Percentiles rank a stretch among this genome's conserved stretches.
phyloP scores from a whole-genome alignment of 2,888 invertebrate species.

The Dryobota labecula region DNA sequence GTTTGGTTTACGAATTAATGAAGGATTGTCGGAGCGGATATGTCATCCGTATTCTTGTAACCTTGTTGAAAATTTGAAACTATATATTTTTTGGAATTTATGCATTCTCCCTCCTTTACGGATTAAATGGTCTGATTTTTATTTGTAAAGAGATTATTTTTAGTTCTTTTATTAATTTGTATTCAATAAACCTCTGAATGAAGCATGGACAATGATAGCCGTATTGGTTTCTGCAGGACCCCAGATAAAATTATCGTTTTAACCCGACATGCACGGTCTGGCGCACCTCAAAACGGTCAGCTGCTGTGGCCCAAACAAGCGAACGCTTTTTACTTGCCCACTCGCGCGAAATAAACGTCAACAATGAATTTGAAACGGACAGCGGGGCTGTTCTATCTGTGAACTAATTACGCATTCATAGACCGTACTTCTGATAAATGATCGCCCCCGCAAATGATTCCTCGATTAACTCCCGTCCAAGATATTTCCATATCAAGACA shows the following conservation, averaged over 20 bases:
- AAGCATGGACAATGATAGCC: constrained; percentile 69
- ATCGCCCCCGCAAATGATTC: constrained; percentile 88
- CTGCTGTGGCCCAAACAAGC: constrained; percentile 80
- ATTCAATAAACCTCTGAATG: constrained; percentile 38
- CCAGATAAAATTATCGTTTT: constrained; percentile 86
- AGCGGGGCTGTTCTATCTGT: constrained; percentile 73
- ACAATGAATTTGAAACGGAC: constrained; percentile 75
- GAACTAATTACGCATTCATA: constrained; percentile 86
- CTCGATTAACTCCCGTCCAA: constrained; percentile 86
- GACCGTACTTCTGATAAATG: constrained; percentile 85
- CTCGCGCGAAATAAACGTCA: constrained; percentile 85
- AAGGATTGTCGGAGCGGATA: constrained; percentile 83
- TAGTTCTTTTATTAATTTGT: constrained; percentile 36
- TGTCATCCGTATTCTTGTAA: constrained; percentile 70
- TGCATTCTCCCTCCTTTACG: not conserved
- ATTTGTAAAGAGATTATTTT: constrained; percentile 20
- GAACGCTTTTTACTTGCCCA: constrained; percentile 80
- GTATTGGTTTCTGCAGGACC: constrained; percentile 76
- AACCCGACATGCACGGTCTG: constrained; percentile 81
- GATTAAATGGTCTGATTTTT: constrained; percentile 25
- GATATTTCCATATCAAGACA: constrained; percentile 91
- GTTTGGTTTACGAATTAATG: constrained; percentile 87
- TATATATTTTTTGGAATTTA: constrained; percentile 69
- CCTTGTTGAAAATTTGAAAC: constrained; percentile 39
- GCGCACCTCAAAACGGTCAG: constrained; percentile 83